Evolutionary conservation across 2,797 vertebrate species (phyloP), one percentile per base, ranked within the genome.

Genomic region (Coreius guichenoti): DNA sequence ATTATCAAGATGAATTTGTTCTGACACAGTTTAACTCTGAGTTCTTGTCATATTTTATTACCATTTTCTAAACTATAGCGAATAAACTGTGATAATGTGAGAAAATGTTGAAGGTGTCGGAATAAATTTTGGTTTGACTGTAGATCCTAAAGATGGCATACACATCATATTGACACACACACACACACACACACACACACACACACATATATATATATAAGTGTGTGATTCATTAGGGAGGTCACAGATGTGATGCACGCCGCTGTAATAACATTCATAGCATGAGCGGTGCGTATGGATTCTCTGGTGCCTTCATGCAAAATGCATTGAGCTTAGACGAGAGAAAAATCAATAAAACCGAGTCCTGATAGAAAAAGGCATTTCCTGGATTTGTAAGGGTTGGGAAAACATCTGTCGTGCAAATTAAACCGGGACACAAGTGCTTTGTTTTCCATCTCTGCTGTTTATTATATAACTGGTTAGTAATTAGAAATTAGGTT

Each of bases 381-480:
- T 79, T 45, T 84, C 65, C 51, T 49, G 65, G 11, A 69, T 58
- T 36, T 17, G 11, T 36, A n/a, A 51, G 36, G 7, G 7, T 36
- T 16, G 4, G 29, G 1, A 45, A 84, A 70, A 56, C 73, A 84
- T 84, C 43, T 23, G n/a, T 39, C 26, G 1, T 21, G 39, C 21
- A 36, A 73, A 83, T 26, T 3, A 63, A 86, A 36, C 29, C 9
- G 5, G 82, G 31, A 36, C 39, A 54, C 76, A 5, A n/a, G 33
- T 11, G 17, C n/a, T 45, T 80, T 49, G 33, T 67, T 82, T 80
- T 76, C 26, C 61, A 72, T 51, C 73, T 84, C 75, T 58, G 74
- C 49, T 79, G 26, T 88, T 89, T 87, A 89, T 89, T 87, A 83
- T 16, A 87, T 2, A 85, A 85, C 39, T 26, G 17, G 54, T 29